Evolutionary conservation across 2,797 vertebrate species (phyloP).

Genomic region (Platalea minor): DNA sequence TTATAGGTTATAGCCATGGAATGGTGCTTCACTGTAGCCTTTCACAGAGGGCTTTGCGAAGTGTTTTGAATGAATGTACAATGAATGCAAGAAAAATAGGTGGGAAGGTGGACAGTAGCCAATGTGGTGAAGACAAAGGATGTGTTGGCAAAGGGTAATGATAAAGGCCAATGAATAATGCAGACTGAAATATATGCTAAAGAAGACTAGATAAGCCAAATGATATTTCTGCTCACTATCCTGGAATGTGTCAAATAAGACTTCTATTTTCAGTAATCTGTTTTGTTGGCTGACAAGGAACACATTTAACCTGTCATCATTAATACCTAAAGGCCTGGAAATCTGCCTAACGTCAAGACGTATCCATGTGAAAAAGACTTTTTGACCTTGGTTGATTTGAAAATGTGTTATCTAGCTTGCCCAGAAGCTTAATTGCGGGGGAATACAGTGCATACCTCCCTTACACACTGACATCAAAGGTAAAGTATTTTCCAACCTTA

Average conservation of each 20-base stretch:
- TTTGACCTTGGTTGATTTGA: constrained; percentile 25
- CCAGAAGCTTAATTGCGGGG: background rate
- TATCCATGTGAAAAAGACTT: constrained; percentile 2
- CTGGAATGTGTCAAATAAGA: constrained; percentile 17
- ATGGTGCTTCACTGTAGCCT: background rate
- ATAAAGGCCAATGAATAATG: constrained; percentile 30
- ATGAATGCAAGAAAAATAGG: background rate
- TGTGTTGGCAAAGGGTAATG: background rate
- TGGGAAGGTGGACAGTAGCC: background rate
- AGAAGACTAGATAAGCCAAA: constrained; percentile 13
- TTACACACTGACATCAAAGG: background rate
- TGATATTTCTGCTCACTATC: background rate
- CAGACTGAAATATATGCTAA: background rate
- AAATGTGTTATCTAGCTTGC: constrained; percentile 40
- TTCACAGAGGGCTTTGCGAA: background rate
- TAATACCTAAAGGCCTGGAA: constrained; percentile 6
- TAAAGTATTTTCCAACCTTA: constrained; percentile 1
- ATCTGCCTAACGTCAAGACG: background rate
- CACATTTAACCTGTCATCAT: constrained; percentile 36
- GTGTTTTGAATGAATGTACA: background rate
- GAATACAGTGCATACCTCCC: background rate
- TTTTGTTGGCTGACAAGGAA: constrained; percentile 41
- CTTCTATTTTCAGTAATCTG: constrained; percentile 26
- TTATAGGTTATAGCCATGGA: background rate
- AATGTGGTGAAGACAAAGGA: background rate